Evolutionary conservation across 2,113 vertebrate genomes (phyloP), one percentile per base, ranked within the genome.

Genomic region (Xenus cinereus): DNA sequence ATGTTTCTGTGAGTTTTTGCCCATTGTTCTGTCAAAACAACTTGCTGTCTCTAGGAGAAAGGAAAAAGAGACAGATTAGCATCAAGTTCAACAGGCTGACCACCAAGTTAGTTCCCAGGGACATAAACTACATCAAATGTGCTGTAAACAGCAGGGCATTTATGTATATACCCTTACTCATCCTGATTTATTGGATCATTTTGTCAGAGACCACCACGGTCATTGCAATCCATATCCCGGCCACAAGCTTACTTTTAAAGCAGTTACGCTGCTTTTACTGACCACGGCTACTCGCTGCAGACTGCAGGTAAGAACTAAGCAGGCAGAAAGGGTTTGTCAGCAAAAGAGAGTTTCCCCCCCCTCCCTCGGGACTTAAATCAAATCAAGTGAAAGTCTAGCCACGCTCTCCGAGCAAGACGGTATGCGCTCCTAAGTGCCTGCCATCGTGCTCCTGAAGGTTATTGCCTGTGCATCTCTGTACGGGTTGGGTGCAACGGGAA

Each of bases 11-110:
- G 97, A 75, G 95, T 93, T 45, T 88, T 63, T 11, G 98, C 98
- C 98, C 98, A 99, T 37, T 97, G 97, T 69, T 99, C 98, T 2
- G 98, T 99, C 92, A 98, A 71, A 59, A 98, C 97, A 94, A 99
- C 98, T 97, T 98, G 98, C 97, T 98, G 98, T 74, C 99, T 98
- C 99, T 98, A 97, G 39, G 24, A 76, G 10, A 79, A 74, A 60
- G 87, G 66, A 95, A 62, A 75, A 93, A 94, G 22, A 92, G 51
- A 15, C 51, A 90, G 2, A 10, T 8, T 37, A 91, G 73, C 48
- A 76, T 16, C 10, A 3, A 17, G 32, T 37, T 57, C 78, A 82
- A 73, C 9, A 83, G 67, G 48, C n/a, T 37, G 46, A n/a, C 82
- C 46, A 37, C 51, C 20, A 46, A 74, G 62, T 78, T 60, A 62